Evolutionary conservation across 2,113 vertebrate species (phyloP).

Genomic region (Callipepla squamata): DNA sequence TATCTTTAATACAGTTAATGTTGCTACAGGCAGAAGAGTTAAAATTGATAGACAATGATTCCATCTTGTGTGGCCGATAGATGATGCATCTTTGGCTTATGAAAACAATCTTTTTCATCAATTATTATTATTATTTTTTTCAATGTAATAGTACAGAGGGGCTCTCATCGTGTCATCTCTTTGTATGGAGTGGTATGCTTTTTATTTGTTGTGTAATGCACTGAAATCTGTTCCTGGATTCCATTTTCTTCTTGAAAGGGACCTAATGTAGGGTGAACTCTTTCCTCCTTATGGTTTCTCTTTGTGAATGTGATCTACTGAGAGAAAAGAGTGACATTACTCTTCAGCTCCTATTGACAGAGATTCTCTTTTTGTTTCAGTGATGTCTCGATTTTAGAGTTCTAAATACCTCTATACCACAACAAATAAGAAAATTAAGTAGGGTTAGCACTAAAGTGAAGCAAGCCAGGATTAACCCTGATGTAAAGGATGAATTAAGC

Average conservation of each 20-base stretch:
- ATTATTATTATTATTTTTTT: too few relatives aligned
- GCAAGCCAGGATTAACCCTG: slow-evolving; percentile 13
- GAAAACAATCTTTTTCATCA: not conserved
- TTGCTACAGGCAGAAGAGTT: not conserved
- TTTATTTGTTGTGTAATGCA: not conserved
- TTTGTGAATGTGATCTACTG: not conserved
- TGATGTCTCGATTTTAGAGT: not conserved
- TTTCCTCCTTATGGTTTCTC: not conserved
- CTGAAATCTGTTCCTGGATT: not conserved
- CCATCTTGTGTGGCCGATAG: not conserved
- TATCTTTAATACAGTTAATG: not conserved
- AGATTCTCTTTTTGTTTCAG: slow-evolving; percentile 12
- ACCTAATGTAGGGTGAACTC: not conserved
- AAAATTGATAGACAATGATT: accelerated
- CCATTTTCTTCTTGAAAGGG: not conserved
- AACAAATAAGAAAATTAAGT: slow-evolving; percentile 45
- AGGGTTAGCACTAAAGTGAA: not conserved
- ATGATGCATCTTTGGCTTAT: not conserved
- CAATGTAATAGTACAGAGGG: not conserved
- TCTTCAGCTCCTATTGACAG: not conserved
- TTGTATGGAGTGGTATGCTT: not conserved
- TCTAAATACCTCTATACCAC: not conserved
- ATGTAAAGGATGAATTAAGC: slow-evolving; percentile 11
- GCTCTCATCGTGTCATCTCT: not conserved
- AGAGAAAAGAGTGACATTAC: not conserved